Percentiles rank a stretch among this genome's conserved stretches.
Evolutionary conservation across 2,113 vertebrate genomes (phyloP).

Genomic region (Serranochromis macrocephalus): DNA sequence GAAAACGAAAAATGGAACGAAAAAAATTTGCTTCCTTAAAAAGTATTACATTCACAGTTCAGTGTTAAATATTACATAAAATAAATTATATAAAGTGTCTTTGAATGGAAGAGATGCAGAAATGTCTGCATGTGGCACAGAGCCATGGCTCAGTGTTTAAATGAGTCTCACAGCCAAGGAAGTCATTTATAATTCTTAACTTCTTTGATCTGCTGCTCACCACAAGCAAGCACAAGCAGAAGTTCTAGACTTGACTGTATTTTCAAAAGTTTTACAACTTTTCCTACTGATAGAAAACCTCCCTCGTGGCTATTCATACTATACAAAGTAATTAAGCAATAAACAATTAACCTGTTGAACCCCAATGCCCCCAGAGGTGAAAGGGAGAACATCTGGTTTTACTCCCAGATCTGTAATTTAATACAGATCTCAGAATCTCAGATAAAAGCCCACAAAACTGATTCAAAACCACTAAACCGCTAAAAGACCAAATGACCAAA

Average conservation of each 20-base stretch:
- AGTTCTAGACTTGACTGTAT: neutral
- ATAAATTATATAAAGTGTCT: neutral
- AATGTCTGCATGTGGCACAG: neutral
- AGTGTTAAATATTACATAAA: neutral
- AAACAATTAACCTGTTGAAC: neutral
- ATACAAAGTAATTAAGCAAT: neutral
- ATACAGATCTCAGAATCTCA: neutral
- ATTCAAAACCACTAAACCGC: neutral
- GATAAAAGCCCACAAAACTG: neutral
- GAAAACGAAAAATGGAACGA: neutral
- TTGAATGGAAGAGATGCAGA: neutral
- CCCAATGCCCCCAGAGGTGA: neutral
- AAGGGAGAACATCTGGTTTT: neutral
- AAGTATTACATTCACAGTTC: neutral
- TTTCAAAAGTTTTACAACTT: neutral
- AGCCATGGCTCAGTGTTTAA: neutral
- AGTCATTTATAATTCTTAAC: neutral
- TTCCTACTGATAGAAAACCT: neutral
- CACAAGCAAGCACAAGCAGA: neutral
- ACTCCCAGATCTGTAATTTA: neutral
- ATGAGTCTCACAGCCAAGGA: neutral
- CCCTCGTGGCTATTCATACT: neutral
- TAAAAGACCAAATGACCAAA: neutral
- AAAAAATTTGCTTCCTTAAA: neutral
- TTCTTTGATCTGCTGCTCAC: neutral